Evolutionary conservation across 2,113 vertebrate genomes (phyloP), one percentile per base, ranked within the genome.

Genomic region (Bufo gargarizans): DNA sequence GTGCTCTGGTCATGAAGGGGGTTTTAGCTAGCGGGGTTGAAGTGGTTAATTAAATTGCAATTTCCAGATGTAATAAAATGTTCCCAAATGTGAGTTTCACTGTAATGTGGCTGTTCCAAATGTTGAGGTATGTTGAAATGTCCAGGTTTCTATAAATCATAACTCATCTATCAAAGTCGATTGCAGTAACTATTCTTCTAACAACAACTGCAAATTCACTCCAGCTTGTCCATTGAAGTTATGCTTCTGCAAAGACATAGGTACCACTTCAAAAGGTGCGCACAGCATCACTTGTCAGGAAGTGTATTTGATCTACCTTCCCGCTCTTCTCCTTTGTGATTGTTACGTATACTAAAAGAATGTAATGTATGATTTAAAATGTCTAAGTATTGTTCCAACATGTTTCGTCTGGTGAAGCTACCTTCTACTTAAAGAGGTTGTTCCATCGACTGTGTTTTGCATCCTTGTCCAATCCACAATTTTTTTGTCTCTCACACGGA

Each of bases 151-250:
- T 12, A 58, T 12, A 58, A 58, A 58, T 58, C 33, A 33, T 1
- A 33, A 58, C 82, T 14, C 82, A 84, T 49, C 43, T 61, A 86
- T 77, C 58, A 65, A 77, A 78, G 61, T 16, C 19, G 6, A 47
- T 69, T 12, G 56, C 50, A 58, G 67, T 80, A 56, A 71, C 71
- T 0, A 53, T 33, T 45, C 19, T 43, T 11, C 61, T 58, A 80
- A 69, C 79, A 79, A 80, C 76, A 55, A 69, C 33, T 87, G 77
- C 61, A 86, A 79, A 86, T 86, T 86, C 85, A 22, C 22, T 69
- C 49, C 76, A 69, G 50, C 72, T 81, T 65, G 63, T 43, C 16
- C 77, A 72, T 43, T 81, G 43, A 72, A 87, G 74, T 80, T 72
- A 71, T 53, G 59, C 45, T 87, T 58, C 56, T 87, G 78, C 47